Percentiles rank a stretch among this genome's conserved stretches.
phyloP scores from a whole-genome alignment of 2,888 invertebrate genomes.

The Parnassius apollo region DNA sequence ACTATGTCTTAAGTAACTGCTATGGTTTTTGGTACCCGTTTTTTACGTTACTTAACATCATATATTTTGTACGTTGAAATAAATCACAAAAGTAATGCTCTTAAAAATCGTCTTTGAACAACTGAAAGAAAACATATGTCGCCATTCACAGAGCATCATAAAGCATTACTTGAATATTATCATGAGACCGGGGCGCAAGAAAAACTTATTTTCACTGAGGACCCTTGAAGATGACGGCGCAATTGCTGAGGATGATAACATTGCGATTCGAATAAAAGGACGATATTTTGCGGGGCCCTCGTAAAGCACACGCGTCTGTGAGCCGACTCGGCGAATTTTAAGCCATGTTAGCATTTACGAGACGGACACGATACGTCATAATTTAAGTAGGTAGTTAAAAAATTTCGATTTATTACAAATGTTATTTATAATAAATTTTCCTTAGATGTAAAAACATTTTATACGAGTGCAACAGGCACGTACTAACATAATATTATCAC shows the following conservation, averaged over 20 bases:
- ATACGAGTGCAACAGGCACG: too few relatives aligned
- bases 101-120: too few relatives aligned
- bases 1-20: too few relatives aligned
- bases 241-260: slow-evolving; percentile 53
- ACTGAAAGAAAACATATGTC: slow-evolving; percentile 16
- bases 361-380: slow-evolving; percentile 31
- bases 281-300: slow-evolving; percentile 54
- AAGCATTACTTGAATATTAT: slow-evolving; percentile 33
- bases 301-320: slow-evolving; percentile 61
- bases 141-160: slow-evolving; percentile 7
- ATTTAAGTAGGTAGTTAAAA: too few relatives aligned
- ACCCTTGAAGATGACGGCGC: slow-evolving; percentile 36
- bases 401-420: too few relatives aligned
- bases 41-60: too few relatives aligned
- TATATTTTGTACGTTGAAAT: too few relatives aligned
- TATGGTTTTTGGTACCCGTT: too few relatives aligned
- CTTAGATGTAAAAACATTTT: too few relatives aligned
- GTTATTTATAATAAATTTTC: too few relatives aligned
- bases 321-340: slow-evolving; percentile 50
- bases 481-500: too few relatives aligned
- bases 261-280: slow-evolving; percentile 61
- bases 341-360: slow-evolving; percentile 29
- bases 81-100: too few relatives aligned
- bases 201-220: slow-evolving; percentile 42
- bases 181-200: slow-evolving; percentile 33